phyloP scores from a whole-genome alignment of 2,888 invertebrate species.

The Eurytoma californica region DNA sequence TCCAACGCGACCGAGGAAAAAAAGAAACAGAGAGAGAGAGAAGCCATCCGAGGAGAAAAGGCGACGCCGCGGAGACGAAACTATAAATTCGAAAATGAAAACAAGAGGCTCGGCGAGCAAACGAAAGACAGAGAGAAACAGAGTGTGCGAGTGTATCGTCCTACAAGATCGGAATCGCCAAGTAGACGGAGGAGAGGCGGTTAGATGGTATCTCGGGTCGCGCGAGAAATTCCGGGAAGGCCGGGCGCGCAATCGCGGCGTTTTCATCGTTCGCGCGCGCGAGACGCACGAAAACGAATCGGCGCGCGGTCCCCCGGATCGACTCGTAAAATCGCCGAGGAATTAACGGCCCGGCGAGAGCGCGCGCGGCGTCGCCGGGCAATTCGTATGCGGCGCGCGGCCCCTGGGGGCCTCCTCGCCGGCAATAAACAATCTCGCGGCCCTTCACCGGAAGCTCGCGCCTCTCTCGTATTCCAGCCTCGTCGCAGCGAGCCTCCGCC shows the following conservation, averaged over 20 bases:
- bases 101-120: neutral
- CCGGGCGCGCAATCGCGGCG: conserved; percentile 32
- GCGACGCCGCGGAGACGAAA: neutral
- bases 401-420: conserved; percentile 59
- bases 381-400: conserved; percentile 72
- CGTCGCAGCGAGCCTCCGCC: neutral
- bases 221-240: conserved; percentile 72
- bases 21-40: neutral
- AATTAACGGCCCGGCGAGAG: conserved; percentile 18
- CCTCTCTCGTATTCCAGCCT: conserved; percentile 34
- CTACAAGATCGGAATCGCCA: conserved; percentile 74
- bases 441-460: conserved; percentile 49
- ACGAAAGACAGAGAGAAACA: neutral
- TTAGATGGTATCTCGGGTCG: conserved; percentile 70
- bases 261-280: conserved; percentile 34
- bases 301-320: conserved; percentile 18
- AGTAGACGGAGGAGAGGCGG: conserved; percentile 70
- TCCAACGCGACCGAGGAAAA: neutral
- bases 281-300: too few species aligned
- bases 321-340: conserved; percentile 47
- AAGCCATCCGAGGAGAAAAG: neutral
- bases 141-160: conserved; percentile 65
- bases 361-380: conserved; percentile 56
- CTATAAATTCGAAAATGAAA: too few species aligned
- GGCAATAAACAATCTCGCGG: conserved; percentile 71